Conservation (phyloP, 2,113 vertebrate species). For the Zapus hudsonius region DNA sequence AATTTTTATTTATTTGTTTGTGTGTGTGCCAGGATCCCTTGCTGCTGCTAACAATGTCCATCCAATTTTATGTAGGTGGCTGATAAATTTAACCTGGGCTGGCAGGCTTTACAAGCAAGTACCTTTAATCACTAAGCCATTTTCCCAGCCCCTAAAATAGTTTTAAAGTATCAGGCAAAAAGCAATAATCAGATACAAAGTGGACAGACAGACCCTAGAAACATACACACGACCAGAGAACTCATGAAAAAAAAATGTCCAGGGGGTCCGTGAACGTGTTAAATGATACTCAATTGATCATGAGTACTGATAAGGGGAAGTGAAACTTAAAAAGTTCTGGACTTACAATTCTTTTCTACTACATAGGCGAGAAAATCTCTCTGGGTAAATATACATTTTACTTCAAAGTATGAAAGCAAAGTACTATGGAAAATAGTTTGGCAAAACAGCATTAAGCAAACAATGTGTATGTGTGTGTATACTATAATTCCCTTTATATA, state of each 20-base stretch:
- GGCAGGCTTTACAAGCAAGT: too few relatives aligned
- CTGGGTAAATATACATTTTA: not conserved
- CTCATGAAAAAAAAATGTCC: not conserved
- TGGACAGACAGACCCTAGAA: not conserved
- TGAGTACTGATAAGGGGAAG: not conserved
- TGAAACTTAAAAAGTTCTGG: not conserved
- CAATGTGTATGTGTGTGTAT: not conserved
- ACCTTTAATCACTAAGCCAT: too few relatives aligned
- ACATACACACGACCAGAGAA: not conserved
- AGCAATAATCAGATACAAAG: not conserved
- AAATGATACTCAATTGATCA: not conserved
- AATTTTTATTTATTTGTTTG: too few relatives aligned
- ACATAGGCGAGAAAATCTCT: not conserved
- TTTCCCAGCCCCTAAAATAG: too few relatives aligned
- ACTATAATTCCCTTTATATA: not conserved
- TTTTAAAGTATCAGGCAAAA: not conserved
- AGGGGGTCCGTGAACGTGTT: not conserved
- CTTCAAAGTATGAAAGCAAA: not conserved
- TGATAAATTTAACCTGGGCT: too few relatives aligned
- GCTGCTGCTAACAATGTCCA: too few relatives aligned
- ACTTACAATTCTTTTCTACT: not conserved
- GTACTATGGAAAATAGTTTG: not conserved
- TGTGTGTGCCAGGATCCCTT: too few relatives aligned
- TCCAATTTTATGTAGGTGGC: too few relatives aligned
- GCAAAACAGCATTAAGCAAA: not conserved